Conservation (phyloP, 2,113 vertebrate species). For the Pollimyrus isidori region DNA sequence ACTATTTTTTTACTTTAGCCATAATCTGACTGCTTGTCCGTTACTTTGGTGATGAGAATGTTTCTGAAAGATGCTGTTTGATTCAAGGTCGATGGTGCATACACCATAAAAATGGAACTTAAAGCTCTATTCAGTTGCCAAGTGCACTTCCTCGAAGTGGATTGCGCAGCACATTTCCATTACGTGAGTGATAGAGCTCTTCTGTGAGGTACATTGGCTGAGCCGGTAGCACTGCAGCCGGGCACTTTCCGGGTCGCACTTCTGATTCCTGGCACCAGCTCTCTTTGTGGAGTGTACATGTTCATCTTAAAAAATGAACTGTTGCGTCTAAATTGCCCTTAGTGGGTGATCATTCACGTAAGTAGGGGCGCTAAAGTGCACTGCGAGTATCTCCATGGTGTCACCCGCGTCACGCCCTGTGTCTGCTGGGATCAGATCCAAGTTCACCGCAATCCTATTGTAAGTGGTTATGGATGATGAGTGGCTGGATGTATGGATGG, state of each 20-base stretch:
- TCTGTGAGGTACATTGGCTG: neutral
- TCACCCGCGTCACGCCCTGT: neutral
- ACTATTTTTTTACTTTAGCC: neutral
- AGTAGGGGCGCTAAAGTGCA: neutral
- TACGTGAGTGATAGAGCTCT: neutral
- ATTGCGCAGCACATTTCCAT: neutral
- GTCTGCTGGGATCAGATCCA: neutral
- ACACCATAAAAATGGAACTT: neutral
- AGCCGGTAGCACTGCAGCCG: neutral
- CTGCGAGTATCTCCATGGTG: neutral
- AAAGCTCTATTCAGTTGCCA: neutral
- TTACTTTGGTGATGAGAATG: neutral
- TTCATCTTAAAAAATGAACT: neutral
- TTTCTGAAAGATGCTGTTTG: neutral
- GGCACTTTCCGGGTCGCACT: neutral
- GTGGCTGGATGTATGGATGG: neutral
- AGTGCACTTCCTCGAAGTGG: neutral
- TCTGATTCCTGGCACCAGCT: neutral
- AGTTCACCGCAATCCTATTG: neutral
- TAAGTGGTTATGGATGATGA: neutral
- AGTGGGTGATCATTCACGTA: neutral
- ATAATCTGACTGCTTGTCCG: neutral
- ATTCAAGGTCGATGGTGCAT: neutral
- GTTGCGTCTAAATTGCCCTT: neutral
- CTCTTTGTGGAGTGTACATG: neutral